Evolutionary conservation across 2,113 vertebrate genomes (phyloP), one percentile per base, ranked within the genome.

Genomic region (Strix aluco): DNA sequence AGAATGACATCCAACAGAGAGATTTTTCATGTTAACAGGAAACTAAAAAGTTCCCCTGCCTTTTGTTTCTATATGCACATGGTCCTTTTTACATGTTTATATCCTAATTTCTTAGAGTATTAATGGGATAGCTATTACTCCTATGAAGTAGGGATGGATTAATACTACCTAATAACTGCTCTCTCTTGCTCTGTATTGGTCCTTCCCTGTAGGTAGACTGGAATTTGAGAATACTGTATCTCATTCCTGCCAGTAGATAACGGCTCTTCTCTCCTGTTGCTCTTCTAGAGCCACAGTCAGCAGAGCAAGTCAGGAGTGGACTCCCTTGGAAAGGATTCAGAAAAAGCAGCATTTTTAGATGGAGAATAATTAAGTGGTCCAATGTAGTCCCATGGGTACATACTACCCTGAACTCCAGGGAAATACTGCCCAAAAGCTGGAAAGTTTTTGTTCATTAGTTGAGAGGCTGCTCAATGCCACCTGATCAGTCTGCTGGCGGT

Each of bases 261-360:
- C 0, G 2, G 14, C 13, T 66, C 32, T 86, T 84, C n/a, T 23
- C 0, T 70, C 26, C 30, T 57, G 13, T 16, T 0, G 0, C 14
- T 30, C 14, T n/a, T 57, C 12, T 75, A 52, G 34, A 65, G 15
- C 20, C 20, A 29, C 40, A 54, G 44, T 62, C 51, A 84, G n/a
- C 34, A 63, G 21, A 81, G 42, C 27, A 73, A 30, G 15, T 15
- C 44, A 81, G 36, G 25, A 86, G 32, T 16, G 78, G 36, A 11
- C n/a, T 92, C 13, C 34, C 46, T 70, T 40, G n/a, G 63, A 86
- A 78, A 77, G 27, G 23, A 44, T 44, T 91, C 49, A 70, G 54
- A 32, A 77, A 52, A 81, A 69, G 40, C 17, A 78, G 18, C 10
- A 36, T 83, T 91, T 34, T 73, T 75, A 34, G 6, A 36, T 65